Percentiles rank a stretch among this genome's conserved stretches.
Conservation (phyloP, 92 coral and sea anemone species). For the Parazoanthus swiftii region DNA sequence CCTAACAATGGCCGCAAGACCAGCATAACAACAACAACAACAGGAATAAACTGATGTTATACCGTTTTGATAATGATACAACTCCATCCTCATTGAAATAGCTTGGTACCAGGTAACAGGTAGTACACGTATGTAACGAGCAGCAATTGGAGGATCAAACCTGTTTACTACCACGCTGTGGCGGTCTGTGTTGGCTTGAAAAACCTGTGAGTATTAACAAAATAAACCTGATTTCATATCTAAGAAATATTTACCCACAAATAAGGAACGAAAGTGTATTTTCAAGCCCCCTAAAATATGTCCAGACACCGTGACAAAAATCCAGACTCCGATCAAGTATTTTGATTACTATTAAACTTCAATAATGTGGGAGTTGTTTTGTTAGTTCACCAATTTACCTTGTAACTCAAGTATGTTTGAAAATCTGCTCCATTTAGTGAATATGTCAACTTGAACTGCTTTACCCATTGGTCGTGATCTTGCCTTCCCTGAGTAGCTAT, state of each 20-base stretch:
- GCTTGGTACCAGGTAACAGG: background rate
- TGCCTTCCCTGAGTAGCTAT: constrained; percentile 15
- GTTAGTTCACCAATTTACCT: background rate
- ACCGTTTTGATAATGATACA: constrained; percentile 6
- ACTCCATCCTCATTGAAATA: constrained; percentile 20
- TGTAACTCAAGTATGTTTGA: background rate
- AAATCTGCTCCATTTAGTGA: background rate
- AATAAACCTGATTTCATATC: background rate
- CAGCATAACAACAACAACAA: too few species aligned
- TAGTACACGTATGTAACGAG: background rate
- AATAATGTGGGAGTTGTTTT: background rate
- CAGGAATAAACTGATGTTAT: background rate
- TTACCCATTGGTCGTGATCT: background rate
- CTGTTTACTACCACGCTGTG: background rate
- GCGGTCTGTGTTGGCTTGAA: background rate
- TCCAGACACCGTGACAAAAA: too few species aligned
- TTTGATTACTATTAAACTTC: too few species aligned
- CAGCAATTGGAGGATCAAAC: constrained; percentile 9
- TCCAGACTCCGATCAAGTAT: too few species aligned
- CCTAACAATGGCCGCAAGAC: too few species aligned
- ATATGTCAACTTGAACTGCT: background rate
- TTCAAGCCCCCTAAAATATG: too few species aligned
- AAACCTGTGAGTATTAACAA: background rate
- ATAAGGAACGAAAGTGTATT: too few species aligned
- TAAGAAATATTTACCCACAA: too few species aligned